Evolutionary conservation across 2,797 vertebrate species (phyloP), one percentile per base, ranked within the genome.

Genomic region (Rhinogobio ventralis): DNA sequence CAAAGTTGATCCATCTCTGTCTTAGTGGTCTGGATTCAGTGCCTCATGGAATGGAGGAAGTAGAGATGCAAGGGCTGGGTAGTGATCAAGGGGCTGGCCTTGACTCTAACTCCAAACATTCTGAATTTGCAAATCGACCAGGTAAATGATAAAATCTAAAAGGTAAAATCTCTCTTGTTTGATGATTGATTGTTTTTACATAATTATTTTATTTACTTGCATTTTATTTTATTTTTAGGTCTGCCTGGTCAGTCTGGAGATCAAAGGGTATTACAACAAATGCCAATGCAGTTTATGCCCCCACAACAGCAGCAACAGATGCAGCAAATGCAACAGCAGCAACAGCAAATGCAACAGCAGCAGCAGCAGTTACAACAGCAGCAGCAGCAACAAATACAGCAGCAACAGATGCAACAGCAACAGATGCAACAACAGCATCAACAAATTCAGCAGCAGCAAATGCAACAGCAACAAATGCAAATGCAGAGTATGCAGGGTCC

Each of bases 241-340:
- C 98, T 97, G 91, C 93, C 97, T 87, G 93, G 95, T 87, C 97
- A 98, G 88, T 91, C 96, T 77, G 96, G 96, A 91, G 98, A 99
- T 90, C 98, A 99, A 92, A 96, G 98, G 88, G 94, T 96, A 67
- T 93, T 98, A 84, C 97, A 98, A 88, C 98, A 98, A 93, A 96
- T 99, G 90, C 96, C 97, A 42, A 94, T 97, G 94, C 97, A 98
- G 69, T 97, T 98, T 83, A 95, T 99, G 94, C 94, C 97, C 9
- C 96, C 97, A 15, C 91, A 96, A 0, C 96, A 96, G 0, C 96
- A 97, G 0, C 94, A 92, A 73, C 87, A 88, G 82, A 88, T 90
- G 79, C 90, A 90, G 87, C 90, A 90, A 49, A 80, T 84, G 23
- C 86, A 88, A n/a, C 89, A 89, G 46, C 89, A 87, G 2, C 87